Base-by-base conservation (phyloP, 2,797 vertebrate genomes). In the Bucorvus abyssinicus region DNA sequence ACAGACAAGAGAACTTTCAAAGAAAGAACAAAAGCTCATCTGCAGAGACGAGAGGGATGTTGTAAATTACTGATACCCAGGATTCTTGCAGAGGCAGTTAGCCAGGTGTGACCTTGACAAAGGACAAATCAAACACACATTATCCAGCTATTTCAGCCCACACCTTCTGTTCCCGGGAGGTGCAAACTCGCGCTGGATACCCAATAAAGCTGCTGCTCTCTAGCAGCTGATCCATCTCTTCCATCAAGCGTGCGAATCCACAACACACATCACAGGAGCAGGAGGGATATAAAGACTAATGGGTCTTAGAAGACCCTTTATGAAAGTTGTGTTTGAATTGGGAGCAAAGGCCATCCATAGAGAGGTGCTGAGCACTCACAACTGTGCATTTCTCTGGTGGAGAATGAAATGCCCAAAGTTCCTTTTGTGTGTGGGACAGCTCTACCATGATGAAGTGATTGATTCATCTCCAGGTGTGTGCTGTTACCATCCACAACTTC, bases 41-140 rank as follows among this genome's bases (percentile, higher is more conserved):
- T 44, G 79, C 3, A 19, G 87, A 70, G 60, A 60, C 64, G 34
- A 84, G 44, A 64, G 34, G 67, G 60, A 90, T 49, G 30, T 36
- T 78, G 80, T 89, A 96, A 96, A 96, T 97, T 96, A 95, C 76
- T 57, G 45, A 91, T 89, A 95, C 56, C 82, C 64, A 49, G 44
- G 59, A 57, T 88, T 87, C 81, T 78, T 84, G 42, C 56, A 80
- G 64, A 74, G 38, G 55, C 82, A 93, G 74, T 87, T 90, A 85
- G 93, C 30, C 63, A 65, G 64, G 77, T 70, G 70, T 70, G 95
- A 92, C 76, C 95, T 94, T 92, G 78, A 91, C 36, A 84, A 94
- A 89, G 53, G 80, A 92, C 90, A 93, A 93, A 97, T 87, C 64
- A 90, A 89, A 76, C 34, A 69, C 38, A 50, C 10, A 69, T 93